phyloP scores from a whole-genome alignment of 2,888 invertebrate genomes.

The Eristalis tenax region DNA sequence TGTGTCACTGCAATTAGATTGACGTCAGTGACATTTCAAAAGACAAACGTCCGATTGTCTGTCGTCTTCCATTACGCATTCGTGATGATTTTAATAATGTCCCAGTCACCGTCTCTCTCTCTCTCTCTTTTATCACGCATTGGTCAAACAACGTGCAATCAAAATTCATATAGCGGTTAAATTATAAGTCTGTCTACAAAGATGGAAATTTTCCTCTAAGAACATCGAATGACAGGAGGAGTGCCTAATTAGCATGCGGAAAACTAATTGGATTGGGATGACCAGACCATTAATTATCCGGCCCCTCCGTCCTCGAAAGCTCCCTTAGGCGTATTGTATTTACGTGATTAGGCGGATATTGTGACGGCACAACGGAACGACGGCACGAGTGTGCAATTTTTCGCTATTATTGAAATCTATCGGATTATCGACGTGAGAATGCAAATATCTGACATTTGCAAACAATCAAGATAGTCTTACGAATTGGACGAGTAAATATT shows the following conservation, averaged over 20 bases:
- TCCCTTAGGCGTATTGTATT: background rate
- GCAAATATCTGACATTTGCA: constrained; percentile 20
- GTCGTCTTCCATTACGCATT: background rate
- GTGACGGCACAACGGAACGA: background rate
- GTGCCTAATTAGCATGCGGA: constrained; percentile 33
- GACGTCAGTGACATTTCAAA: background rate
- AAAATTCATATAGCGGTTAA: background rate
- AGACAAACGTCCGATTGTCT: background rate
- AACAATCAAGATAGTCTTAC: constrained; percentile 1
- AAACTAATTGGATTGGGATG: background rate
- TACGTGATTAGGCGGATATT: background rate
- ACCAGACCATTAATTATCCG: background rate
- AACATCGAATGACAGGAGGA: constrained; percentile 8
- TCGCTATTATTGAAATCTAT: background rate
- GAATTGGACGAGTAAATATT: constrained; percentile 19
- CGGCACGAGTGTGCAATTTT: background rate
- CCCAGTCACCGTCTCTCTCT: background rate
- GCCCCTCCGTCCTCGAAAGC: background rate
- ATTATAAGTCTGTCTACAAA: background rate
- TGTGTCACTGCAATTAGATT: background rate
- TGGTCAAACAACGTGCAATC: background rate
- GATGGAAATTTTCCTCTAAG: background rate
- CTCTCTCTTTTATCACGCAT: background rate
- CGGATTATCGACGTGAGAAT: background rate
- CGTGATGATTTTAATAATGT: background rate